Conservation (phyloP, 2,113 vertebrate species). For the Acanthochromis polyacanthus region DNA sequence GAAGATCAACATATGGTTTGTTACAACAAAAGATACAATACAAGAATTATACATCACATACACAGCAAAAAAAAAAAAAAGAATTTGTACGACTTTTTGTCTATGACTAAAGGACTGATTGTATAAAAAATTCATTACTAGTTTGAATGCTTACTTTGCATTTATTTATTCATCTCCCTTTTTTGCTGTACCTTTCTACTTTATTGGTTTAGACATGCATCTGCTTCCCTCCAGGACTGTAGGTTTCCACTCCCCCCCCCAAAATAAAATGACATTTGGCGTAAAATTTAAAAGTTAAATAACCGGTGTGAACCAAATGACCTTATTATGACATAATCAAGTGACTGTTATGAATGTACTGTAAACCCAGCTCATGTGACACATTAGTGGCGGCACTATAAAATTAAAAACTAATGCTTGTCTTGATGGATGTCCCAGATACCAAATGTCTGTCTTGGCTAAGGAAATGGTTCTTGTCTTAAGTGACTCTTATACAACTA, state of each 20-base stretch:
- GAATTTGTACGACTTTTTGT: neutral
- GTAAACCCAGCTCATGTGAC: conserved; percentile 67
- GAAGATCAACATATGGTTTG: too few relatives aligned
- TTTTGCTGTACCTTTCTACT: neutral
- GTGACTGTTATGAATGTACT: conserved; percentile 63
- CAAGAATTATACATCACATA: neutral
- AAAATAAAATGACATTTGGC: conserved; percentile 7
- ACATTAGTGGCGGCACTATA: conserved; percentile 75
- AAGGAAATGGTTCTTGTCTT: conserved; percentile 87
- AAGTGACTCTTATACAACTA: conserved; percentile 88
- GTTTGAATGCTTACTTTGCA: neutral
- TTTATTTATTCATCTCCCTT: neutral
- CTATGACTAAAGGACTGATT: neutral
- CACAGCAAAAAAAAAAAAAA: neutral
- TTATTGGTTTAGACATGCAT: neutral
- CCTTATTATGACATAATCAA: conserved; percentile 56
- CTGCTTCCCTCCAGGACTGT: neutral
- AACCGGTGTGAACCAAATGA: conserved; percentile 19
- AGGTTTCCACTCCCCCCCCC: neutral
- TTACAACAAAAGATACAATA: neutral
- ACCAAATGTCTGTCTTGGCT: conserved; percentile 82
- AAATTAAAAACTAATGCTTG: conserved; percentile 85
- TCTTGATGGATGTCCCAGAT: conserved; percentile 82
- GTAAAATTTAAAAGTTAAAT: conserved; percentile 3
- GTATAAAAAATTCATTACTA: neutral